phyloP scores from a whole-genome alignment of 1,140 invertebrate genomes.

The Ephestia elutella region DNA sequence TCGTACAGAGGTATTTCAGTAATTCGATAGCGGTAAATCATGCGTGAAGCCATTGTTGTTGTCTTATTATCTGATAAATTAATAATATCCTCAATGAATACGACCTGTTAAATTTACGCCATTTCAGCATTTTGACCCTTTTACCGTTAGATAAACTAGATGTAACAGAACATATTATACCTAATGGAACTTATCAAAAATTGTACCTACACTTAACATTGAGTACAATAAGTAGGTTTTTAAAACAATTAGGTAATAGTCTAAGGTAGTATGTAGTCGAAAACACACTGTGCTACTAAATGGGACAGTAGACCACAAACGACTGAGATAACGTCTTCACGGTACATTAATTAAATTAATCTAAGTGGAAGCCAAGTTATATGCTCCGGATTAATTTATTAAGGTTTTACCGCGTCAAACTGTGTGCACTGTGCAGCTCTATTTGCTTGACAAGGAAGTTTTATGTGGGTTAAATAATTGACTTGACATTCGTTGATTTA shows the following conservation, averaged over 20 bases:
- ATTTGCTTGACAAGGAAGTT: too few relatives aligned
- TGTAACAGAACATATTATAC: too few relatives aligned
- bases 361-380: constrained; percentile 4
- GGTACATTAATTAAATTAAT: constrained; percentile 26
- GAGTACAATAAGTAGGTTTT: too few relatives aligned
- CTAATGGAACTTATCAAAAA: too few relatives aligned
- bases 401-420: constrained; percentile 11
- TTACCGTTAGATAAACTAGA: too few relatives aligned
- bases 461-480: too few relatives aligned
- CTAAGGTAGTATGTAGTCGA: background rate
- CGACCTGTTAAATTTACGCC: background rate
- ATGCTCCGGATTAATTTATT: constrained; percentile 12
- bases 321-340: constrained; percentile 18
- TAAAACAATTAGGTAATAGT: too few relatives aligned
- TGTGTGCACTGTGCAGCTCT: background rate
- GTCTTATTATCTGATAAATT: background rate
- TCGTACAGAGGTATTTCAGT: background rate
- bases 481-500: too few relatives aligned
- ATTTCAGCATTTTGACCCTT: too few relatives aligned
- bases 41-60: background rate
- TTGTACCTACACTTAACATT: too few relatives aligned
- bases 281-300: background rate
- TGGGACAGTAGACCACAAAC: constrained; percentile 2
- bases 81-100: background rate
- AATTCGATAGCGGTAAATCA: background rate